Percentiles rank a stretch among this genome's conserved stretches.
Evolutionary conservation across 2,797 vertebrate species (phyloP).

Genomic region (Periophthalmus magnuspinnatus): DNA sequence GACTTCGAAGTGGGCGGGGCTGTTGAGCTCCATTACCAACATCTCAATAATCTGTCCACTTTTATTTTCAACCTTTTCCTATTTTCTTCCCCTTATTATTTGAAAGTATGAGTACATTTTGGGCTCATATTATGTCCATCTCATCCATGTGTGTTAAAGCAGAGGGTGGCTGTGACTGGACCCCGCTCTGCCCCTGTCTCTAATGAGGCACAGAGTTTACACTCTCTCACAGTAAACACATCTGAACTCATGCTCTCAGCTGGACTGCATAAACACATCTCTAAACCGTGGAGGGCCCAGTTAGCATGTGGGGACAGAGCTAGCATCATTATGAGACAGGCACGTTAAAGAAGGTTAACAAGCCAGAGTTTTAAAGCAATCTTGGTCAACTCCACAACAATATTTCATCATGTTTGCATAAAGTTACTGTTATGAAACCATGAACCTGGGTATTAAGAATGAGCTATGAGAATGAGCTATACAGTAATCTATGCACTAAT

Average conservation of each 20-base stretch:
- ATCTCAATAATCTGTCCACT: neutral
- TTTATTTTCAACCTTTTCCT: neutral
- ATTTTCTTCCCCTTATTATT: neutral
- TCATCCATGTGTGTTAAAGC: neutral
- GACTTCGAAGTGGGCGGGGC: too few species aligned
- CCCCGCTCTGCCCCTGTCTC: neutral
- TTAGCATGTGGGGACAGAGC: neutral
- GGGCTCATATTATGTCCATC: neutral
- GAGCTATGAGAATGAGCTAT: too few species aligned
- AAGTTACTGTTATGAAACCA: too few species aligned
- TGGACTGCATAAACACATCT: neutral
- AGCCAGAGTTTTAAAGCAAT: neutral
- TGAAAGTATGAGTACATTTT: neutral
- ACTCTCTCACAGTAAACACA: neutral
- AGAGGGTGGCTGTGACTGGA: neutral
- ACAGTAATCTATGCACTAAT: too few species aligned
- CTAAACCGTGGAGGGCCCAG: neutral
- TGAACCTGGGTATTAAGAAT: too few species aligned
- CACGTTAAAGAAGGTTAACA: neutral
- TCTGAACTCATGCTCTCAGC: neutral
- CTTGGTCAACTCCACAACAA: neutral
- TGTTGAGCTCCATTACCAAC: neutral
- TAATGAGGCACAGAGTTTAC: conserved; percentile 3
- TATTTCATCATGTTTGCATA: neutral
- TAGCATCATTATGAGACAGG: neutral